Base-by-base conservation (phyloP, 2,797 vertebrate species). In the Gallinago nigripennis region DNA sequence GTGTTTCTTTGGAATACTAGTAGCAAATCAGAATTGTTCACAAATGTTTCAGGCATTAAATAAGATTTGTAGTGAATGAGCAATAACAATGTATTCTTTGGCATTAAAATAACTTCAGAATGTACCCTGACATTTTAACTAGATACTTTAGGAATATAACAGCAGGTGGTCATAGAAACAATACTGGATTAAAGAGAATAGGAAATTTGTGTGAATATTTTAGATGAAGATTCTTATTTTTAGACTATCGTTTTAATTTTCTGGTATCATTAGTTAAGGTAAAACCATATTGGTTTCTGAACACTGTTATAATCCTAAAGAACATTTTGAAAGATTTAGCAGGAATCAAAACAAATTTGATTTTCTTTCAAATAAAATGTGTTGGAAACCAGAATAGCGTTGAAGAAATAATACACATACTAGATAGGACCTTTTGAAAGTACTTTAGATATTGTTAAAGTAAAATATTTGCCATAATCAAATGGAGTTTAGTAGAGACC, bases 131-230 rank as follows among this genome's bases (percentile, higher is more conserved):
- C 31, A 77, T 86, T 96, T 90, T 82, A 88, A 46, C 53, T 72
- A 48, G 31, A 46, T 45, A 63, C 33, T 92, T 94, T 93, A 72
- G 0, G 5, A 93, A 78, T 72, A 53, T 45, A 90, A 87, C 66
- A 80, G 50, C 88, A 95, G 78, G 72, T 87, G 85, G 51, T 76
- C 80, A 65, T 54, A 92, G 85, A 90, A 86, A 94, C 86, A 96
- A 88, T 91, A 45, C 27, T 45, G 31, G 19, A 76, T 88, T 87
- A 78, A 90, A 82, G 17, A 69, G 54, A 84, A 80, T 27, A 72
- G 41, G 56, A 89, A 58, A 69, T 45, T 87, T 88, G 48, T 88
- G 31, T 90, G 35, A 85, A n/a, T 65, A 73, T 77, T 94, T 88
- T 57, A 88, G 54, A 76, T 68, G 8, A 82, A 93, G 82, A 75